Percentiles rank a stretch among this genome's conserved stretches.
phyloP scores from a whole-genome alignment of 2,888 invertebrate genomes.

The Melikaiella ostensackeni region DNA sequence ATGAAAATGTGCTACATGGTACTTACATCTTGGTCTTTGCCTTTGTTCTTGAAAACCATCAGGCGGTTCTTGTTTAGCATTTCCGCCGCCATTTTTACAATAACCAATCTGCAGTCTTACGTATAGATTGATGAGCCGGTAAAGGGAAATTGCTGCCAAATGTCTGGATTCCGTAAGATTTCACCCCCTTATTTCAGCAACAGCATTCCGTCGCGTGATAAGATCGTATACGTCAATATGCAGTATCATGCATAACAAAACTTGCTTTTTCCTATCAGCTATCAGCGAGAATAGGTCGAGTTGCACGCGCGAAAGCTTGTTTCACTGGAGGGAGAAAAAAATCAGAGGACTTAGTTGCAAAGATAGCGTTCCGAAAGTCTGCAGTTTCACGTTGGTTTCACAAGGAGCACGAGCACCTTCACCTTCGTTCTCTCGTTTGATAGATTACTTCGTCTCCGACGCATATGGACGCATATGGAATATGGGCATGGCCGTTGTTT shows the following conservation, averaged over 20 bases:
- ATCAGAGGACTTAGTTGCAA: background rate
- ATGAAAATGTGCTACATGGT: conserved; percentile 50
- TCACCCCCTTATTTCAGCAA: conserved; percentile 61
- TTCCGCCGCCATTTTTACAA: conserved; percentile 86
- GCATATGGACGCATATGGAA: conserved; percentile 28
- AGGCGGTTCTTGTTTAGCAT: conserved; percentile 90
- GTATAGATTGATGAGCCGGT: conserved; percentile 68
- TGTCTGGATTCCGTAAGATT: conserved; percentile 45
- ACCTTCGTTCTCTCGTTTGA: background rate
- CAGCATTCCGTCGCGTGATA: conserved; percentile 66
- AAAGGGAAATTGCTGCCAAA: conserved; percentile 54
- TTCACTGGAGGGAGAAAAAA: conserved; percentile 18
- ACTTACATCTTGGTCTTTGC: conserved; percentile 99
- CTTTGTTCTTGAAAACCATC: conserved; percentile 98
- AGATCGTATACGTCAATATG: conserved; percentile 44
- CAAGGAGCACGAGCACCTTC: background rate
- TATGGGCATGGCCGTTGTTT: background rate
- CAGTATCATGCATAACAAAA: conserved; percentile 43
- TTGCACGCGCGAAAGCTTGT: conserved; percentile 20
- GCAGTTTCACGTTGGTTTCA: background rate
- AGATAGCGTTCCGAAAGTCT: background rate
- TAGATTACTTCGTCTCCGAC: background rate
- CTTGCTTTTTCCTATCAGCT: background rate
- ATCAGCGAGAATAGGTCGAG: background rate
- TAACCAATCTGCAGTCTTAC: conserved; percentile 64